Base-by-base conservation (phyloP, 2,113 vertebrate species). In the Narcine bancroftii region DNA sequence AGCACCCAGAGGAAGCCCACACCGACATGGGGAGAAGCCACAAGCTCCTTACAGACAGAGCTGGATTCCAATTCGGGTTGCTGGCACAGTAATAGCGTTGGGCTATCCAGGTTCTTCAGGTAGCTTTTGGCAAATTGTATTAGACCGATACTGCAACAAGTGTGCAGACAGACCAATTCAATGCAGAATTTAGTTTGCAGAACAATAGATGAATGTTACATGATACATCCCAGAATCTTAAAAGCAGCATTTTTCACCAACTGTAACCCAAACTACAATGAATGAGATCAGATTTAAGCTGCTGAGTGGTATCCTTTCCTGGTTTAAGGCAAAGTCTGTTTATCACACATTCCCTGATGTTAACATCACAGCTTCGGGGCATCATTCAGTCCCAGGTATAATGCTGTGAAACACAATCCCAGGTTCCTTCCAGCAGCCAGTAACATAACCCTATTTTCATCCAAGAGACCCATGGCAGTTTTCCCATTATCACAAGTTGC, bases 341-440 rank as follows among this genome's bases (percentile, higher is more conserved):
- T 15, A 83, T 56, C 17, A 45, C 19, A 66, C 36, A 42, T 66
- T 11, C 39, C 10, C 6, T 39, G 87, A 26, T 26, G 45, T 3
- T 66, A 69, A 45, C 63, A 45, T 45, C 63, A 69, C 36, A 45
- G 60, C 65, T 65, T 69, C 63, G 29, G 63, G 1, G n/a, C 29
- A 91, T 50, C 9, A 69, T 91, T 91, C 87, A 69, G 21, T 69
- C 39, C 39, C 87, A 91, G 63, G n/a, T 91, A 91, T 26, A 91
- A 91, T 69, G 26, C 7, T 42, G 24, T 69, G 63, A 65, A 47
- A 91, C 19, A 60, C 63, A 6, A 85, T n/a, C 53, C 53, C 50
- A 5, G 13, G 81, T 17, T 69, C 24, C 42, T 47, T 63, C 60
- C 69, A 39, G 39, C 87, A 69, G 63, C 7, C 39, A 13, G 36